phyloP scores from a whole-genome alignment of 1,140 invertebrate species.

The Nebria ingens region DNA sequence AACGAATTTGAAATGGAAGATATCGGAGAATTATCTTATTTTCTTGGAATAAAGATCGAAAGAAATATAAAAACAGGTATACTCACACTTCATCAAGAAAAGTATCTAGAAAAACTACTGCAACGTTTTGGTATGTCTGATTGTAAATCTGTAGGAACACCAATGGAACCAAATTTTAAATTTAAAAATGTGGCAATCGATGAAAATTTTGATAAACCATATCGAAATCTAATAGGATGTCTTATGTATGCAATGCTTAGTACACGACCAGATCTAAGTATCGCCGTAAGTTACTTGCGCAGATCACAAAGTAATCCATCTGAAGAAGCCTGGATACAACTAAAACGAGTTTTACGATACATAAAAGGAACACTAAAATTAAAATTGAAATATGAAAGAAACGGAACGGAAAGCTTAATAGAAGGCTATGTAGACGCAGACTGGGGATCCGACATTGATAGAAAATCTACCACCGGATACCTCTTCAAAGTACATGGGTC shows the following conservation, averaged over 20 bases:
- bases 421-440: constrained; percentile 2
- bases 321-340: background rate
- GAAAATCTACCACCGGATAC: background rate
- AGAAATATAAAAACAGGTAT: background rate
- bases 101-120: background rate
- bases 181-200: background rate
- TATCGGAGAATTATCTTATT: background rate
- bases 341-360: background rate
- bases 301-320: background rate
- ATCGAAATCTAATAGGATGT: background rate
- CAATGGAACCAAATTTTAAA: background rate
- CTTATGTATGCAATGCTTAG: background rate
- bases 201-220: background rate
- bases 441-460: background rate
- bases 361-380: background rate
- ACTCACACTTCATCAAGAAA: background rate
- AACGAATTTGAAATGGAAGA: background rate
- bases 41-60: constrained; percentile 2
- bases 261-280: background rate
- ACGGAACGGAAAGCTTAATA: background rate
- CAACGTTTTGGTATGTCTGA: background rate
- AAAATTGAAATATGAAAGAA: background rate
- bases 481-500: background rate
- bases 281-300: background rate
- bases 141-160: background rate